These are phyloP conservation scores for Taphrorychus bicolor DNA, from an alignment of 2,888 invertebrate species.

Conservation along the genomic window DNA sequence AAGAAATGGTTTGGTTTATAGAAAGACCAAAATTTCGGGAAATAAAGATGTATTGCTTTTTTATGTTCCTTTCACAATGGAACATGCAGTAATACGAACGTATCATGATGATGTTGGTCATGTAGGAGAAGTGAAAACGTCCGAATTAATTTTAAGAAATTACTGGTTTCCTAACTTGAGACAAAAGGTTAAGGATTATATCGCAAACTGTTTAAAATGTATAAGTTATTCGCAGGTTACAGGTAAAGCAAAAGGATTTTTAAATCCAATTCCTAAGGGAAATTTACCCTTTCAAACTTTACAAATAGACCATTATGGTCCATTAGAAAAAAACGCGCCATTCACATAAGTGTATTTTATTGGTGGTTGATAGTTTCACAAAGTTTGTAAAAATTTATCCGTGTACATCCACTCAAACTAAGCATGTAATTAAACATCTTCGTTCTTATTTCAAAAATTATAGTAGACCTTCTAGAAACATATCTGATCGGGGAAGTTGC, in stretches of 20 bases:
- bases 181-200: conserved; percentile 44
- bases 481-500: conserved; percentile 48
- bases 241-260: conserved; percentile 46
- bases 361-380: conserved; percentile 47
- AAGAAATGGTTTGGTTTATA: conserved; percentile 21
- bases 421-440: conserved; percentile 42
- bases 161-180: conserved; percentile 53
- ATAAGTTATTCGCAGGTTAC: too few species aligned
- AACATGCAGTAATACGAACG: conserved; percentile 9
- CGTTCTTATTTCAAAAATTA: conserved; percentile 44
- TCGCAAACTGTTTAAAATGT: too few species aligned
- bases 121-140: conserved; percentile 48
- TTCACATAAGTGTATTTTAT: conserved; percentile 45
- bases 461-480: conserved; percentile 43
- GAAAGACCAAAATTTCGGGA: not conserved
- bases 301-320: conserved; percentile 52
- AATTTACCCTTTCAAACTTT: conserved; percentile 47
- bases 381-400: conserved; percentile 48
- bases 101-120: conserved; percentile 45
- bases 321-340: conserved; percentile 47
- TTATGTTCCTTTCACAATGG: conserved; percentile 16
- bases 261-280: conserved; percentile 48
- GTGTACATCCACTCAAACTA: conserved; percentile 38
- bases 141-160: conserved; percentile 42
- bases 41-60: too few species aligned